Conservation (phyloP, 2,888 invertebrate genomes). For the Anthoptus insignis region DNA sequence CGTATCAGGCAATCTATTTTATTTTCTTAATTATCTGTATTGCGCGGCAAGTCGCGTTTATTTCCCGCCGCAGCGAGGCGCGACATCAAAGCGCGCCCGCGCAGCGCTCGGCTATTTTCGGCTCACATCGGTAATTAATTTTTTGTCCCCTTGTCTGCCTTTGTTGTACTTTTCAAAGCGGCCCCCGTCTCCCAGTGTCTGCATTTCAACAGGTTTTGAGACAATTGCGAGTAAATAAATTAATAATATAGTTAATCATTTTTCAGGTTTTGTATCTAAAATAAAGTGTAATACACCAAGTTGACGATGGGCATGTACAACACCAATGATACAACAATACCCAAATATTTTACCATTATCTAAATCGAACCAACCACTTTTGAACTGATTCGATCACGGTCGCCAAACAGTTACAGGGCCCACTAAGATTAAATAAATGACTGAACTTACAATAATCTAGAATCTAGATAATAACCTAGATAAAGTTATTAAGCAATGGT, state of each 20-base stretch:
- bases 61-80: constrained; percentile 29
- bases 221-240: not conserved
- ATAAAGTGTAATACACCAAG: too few relatives aligned
- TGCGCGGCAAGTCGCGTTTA: constrained; percentile 15
- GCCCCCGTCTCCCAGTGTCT: constrained; percentile 5
- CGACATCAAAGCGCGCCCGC: constrained; percentile 68
- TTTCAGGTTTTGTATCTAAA: too few relatives aligned
- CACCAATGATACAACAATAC: too few relatives aligned
- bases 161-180: constrained; percentile 56
- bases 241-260: not conserved
- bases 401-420: too few relatives aligned
- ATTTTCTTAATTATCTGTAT: constrained; percentile 30
- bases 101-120: constrained; percentile 66
- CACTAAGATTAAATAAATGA: too few relatives aligned
- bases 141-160: constrained; percentile 70
- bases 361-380: too few relatives aligned
- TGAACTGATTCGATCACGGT: too few relatives aligned
- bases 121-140: constrained; percentile 71
- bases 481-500: too few relatives aligned
- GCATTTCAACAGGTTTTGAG: constrained; percentile 3
- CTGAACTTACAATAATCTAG: too few relatives aligned
- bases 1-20: constrained; percentile 18
- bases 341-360: too few relatives aligned
- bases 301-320: too few relatives aligned
- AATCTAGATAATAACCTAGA: too few relatives aligned